Evolutionary conservation across 2,797 vertebrate species (phyloP), one percentile per base, ranked within the genome.

Genomic region (Poliocrania exsul): DNA sequence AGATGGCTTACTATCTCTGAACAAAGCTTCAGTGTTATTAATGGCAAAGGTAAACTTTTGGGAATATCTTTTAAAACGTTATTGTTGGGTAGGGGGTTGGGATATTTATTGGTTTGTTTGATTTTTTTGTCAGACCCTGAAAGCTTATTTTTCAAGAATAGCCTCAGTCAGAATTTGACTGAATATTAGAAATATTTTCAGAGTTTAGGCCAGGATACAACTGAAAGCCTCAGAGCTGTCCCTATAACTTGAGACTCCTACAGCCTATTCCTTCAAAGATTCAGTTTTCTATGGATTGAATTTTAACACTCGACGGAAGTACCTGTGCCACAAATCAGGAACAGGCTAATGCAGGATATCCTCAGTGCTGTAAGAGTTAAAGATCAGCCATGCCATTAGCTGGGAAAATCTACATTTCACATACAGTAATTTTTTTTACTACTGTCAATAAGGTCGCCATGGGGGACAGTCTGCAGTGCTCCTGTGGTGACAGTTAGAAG

Each of bases 91-190:
- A 29, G 14, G 5, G 3, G 0, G 4, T 35, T 47, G 10, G 16
- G 9, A 0, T 49, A 4, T 26, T 58, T 74, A 3, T 25, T 72
- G 24, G 3, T 66, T 35, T 3, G 2, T 29, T 56, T 20, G 13
- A 1, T 0, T 37, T 28, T 35, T 35, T 40, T 49, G 57, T 28
- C 4, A 31, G 15, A 37, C 1, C 3, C 12, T 69, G 16, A 3
- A 7, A 57, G 13, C 0, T 12, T 65, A 14, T 54, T 70, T 62
- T 57, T 62, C 25, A 84, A 64, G 19, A 81, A 50, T 16, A 58
- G 1, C 8, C 13, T 49, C 8, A 13, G 7, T n/a, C 6, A 56
- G 24, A 80, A 35, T 53, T 81, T 40, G 10, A 75, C 5, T 81
- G 38, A 77, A 47, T 33, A 33, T 53, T 53, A 47, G 26, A 19